phyloP scores from a whole-genome alignment of 92 coral and sea anemone species.

The Phymanthus crucifer region DNA sequence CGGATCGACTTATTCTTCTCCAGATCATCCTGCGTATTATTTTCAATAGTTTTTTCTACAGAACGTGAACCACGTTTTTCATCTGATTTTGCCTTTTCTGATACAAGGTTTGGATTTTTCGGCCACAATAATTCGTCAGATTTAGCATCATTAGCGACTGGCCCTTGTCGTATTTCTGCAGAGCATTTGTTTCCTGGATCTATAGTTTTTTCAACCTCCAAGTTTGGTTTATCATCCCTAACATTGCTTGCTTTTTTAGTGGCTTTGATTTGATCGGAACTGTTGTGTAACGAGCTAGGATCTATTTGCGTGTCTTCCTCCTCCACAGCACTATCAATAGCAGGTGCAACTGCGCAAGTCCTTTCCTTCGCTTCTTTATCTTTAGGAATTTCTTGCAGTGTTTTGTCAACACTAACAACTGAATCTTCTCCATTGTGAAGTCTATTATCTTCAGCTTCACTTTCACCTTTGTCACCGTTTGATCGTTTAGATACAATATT shows the following conservation, averaged over 20 bases:
- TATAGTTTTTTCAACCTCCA: not conserved
- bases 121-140: not conserved
- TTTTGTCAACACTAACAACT: not conserved
- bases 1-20: not conserved
- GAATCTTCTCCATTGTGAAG: not conserved
- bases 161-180: not conserved
- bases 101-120: not conserved
- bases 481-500: not conserved
- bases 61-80: not conserved
- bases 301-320: not conserved
- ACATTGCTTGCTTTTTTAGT: not conserved
- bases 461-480: not conserved
- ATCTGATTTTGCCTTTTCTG: not conserved
- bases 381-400: not conserved
- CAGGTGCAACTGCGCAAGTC: too few relatives aligned
- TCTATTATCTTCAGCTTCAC: not conserved
- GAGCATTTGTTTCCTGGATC: not conserved
- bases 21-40: not conserved
- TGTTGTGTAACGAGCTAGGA: not conserved
- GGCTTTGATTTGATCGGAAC: not conserved
- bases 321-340: not conserved
- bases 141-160: not conserved
- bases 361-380: not conserved
- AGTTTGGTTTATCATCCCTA: not conserved
- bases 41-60: not conserved